Evolutionary conservation across 2,797 vertebrate species (phyloP).

Genomic region (Dermochelys coriacea): DNA sequence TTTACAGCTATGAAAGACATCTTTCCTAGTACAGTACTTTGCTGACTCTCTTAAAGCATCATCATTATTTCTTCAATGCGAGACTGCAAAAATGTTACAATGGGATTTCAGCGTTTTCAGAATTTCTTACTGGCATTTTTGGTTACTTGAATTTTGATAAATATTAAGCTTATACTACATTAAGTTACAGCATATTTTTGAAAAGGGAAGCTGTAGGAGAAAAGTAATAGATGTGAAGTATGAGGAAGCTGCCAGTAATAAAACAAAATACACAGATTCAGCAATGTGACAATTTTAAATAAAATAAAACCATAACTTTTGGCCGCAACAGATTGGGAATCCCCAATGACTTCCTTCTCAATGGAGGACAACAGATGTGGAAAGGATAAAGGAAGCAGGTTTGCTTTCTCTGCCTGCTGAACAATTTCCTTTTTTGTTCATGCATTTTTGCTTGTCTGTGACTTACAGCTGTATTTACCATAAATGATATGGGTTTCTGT

Average conservation of each 20-base stretch:
- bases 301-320: slow-evolving; percentile 46
- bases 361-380: slow-evolving; percentile 47
- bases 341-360: slow-evolving; percentile 35
- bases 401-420: background rate
- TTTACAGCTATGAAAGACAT: background rate
- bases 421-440: slow-evolving; percentile 11
- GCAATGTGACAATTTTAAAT: background rate
- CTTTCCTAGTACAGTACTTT: slow-evolving; percentile 2
- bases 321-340: slow-evolving; percentile 27
- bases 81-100: background rate
- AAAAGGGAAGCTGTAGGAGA: slow-evolving; percentile 24
- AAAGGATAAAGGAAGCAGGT: slow-evolving; percentile 32
- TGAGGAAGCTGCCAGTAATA: slow-evolving; percentile 38
- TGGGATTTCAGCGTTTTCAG: background rate
- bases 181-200: background rate
- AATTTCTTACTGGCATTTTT: background rate
- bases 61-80: slow-evolving; percentile 32
- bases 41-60: slow-evolving; percentile 9
- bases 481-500: slow-evolving; percentile 29
- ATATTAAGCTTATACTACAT: slow-evolving; percentile 22
- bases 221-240: background rate
- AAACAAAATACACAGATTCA: slow-evolving; percentile 9
- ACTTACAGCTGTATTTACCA: slow-evolving; percentile 31
- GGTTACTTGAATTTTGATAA: background rate
- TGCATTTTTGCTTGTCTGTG: slow-evolving; percentile 34